These are phyloP conservation scores for Steinernema feltiae DNA, from an alignment of 1,140 invertebrate species.

Conservation along the genomic window DNA sequence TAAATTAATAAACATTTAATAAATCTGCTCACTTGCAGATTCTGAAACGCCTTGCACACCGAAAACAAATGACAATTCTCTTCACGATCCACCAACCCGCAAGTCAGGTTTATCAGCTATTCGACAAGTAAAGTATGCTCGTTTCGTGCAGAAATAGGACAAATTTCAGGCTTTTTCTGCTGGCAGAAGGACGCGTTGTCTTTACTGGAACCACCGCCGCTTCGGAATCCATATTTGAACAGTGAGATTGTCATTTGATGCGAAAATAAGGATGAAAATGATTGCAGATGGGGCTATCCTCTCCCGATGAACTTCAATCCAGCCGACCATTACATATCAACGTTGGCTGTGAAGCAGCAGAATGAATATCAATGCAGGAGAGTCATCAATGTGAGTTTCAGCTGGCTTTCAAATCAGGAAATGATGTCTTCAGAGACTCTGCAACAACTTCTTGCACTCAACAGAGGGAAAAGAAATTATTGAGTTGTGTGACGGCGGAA, in stretches of 20 bases:
- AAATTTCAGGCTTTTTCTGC: conserved; percentile 46
- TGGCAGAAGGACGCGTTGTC: conserved; percentile 84
- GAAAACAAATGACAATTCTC: conserved; percentile 80
- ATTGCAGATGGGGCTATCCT: conserved; percentile 59
- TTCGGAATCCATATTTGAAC: too few relatives aligned
- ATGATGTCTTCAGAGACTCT: conserved; percentile 63
- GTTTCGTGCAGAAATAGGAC: conserved; percentile 3
- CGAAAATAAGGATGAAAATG: too few relatives aligned
- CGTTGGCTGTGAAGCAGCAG: conserved; percentile 77
- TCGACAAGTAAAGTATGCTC: conserved; percentile 80
- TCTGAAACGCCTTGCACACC: conserved; percentile 64
- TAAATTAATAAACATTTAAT: too few relatives aligned
- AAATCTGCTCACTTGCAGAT: too few relatives aligned
- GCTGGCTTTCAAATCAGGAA: not conserved
- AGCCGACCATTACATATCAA: conserved; percentile 84
- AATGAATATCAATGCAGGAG: conserved; percentile 66
- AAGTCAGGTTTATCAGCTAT: conserved; percentile 82
- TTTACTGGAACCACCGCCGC: conserved; percentile 77
- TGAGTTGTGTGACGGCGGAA: conserved; percentile 1
- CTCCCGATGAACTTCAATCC: conserved; percentile 79
- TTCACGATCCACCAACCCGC: conserved; percentile 93
- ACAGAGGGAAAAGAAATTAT: conserved; percentile 60
- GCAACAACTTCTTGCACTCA: conserved; percentile 42
- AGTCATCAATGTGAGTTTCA: conserved; percentile 49
- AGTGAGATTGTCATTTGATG: too few relatives aligned